phyloP scores from a whole-genome alignment of 1,140 invertebrate species.

The Sitodiplosis mosellana region DNA sequence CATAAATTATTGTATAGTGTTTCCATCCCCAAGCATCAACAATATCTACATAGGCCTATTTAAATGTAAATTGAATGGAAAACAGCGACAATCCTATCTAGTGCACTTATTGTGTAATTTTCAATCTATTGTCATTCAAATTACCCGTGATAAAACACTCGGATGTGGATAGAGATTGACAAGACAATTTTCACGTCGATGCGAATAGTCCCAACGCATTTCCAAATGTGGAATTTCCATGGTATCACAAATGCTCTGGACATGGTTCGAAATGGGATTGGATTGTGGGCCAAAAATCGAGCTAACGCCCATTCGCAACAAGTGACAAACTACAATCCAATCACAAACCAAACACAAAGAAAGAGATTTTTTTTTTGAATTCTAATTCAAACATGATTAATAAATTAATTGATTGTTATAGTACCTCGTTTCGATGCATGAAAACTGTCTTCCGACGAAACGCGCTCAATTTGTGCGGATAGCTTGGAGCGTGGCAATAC shows the following conservation, averaged over 20 bases:
- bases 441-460: conserved; percentile 74
- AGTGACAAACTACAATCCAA: conserved; percentile 60
- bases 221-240: conserved; percentile 86
- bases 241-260: conserved; percentile 89
- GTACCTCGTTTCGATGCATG: conserved; percentile 79
- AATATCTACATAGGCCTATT: conserved; percentile 74
- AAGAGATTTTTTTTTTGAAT: too few species aligned
- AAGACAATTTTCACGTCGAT: conserved; percentile 71
- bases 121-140: too few species aligned
- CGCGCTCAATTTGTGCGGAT: conserved; percentile 66
- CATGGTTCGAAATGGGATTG: conserved; percentile 72
- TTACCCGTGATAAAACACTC: conserved; percentile 67
- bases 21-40: conserved; percentile 81
- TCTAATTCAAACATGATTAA: background rate
- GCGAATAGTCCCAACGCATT: conserved; percentile 79
- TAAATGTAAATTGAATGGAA: background rate
- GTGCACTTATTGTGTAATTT: too few species aligned
- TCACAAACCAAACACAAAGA: background rate
- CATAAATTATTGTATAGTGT: conserved; percentile 87
- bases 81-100: conserved; percentile 3
- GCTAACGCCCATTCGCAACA: conserved; percentile 69
- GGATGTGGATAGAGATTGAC: conserved; percentile 90
- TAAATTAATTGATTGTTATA: conserved; percentile 6
- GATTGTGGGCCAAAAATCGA: conserved; percentile 89
- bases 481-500: conserved; percentile 67